Evolutionary conservation across 2,797 vertebrate genomes (phyloP), one percentile per base, ranked within the genome.

Genomic region (Lutjanus argentimaculatus): DNA sequence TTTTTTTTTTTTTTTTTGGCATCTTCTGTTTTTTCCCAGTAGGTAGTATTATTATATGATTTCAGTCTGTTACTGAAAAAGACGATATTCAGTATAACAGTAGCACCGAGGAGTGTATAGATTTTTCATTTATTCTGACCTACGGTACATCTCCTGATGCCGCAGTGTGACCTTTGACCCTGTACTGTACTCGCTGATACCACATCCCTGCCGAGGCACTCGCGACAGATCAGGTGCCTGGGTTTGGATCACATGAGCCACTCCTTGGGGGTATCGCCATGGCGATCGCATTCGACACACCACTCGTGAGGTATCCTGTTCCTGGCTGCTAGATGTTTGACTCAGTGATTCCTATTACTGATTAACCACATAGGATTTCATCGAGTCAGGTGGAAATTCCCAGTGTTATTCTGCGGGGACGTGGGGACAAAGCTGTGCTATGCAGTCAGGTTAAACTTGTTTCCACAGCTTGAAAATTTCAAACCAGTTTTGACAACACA

Each of bases 221-320:
- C 7, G 1, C 3, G 14, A 62, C 17, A 65, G 87, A 88, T 91
- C 82, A 59, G 79, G 67, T 91, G 72, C 72, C 84, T 46, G 42
- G 48, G 67, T 53, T 57, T 8, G 4, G 75, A 80, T 93, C 86
- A 88, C 87, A 84, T 92, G 91, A 88, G 76, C 83, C 46, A 1
- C 14, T 84, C 75, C 71, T 72, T 9, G 7, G 59, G 62, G 77
- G 70, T 71, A 79, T 93, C 62, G 4, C 86, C 76, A 89, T 89
- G 73, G 87, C 21, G 16, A 89, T 78, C 0, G 12, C 19, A 15
- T 83, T 70, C 2, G 15, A 75, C 76, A 76, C 55, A 42, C 45
- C 22, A 61, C 53, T 86, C 53, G 25, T 75, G 72, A 86, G 83
- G 91, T 90, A 82, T 94, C 90, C 78, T 82, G 83, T 94, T 94